Conservation (phyloP, 2,888 invertebrate genomes). For the Drosophila limbata region DNA sequence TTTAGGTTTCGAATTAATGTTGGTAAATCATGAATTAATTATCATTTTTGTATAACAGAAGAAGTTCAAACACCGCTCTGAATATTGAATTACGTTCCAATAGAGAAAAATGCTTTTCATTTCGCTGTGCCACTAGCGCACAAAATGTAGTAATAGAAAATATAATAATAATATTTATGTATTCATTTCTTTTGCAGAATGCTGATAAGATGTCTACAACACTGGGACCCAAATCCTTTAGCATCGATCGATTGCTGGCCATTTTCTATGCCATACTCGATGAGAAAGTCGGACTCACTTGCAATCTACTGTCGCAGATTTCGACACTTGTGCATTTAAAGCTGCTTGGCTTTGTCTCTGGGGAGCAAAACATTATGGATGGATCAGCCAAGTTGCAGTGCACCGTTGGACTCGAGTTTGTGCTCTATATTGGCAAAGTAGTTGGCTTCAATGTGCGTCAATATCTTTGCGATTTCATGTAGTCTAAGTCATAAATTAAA, state of each 20-base stretch:
- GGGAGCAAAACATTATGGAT: slow-evolving; percentile 89
- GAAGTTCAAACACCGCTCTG: no score
- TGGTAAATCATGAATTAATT: not conserved
- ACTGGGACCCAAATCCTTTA: slow-evolving; percentile 93
- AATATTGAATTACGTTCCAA: no score
- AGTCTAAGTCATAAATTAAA: slow-evolving; percentile 2
- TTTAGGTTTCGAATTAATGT: no score
- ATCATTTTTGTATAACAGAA: not conserved
- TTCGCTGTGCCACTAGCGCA: no score
- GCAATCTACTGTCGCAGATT: slow-evolving; percentile 94
- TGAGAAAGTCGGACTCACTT: slow-evolving; percentile 93
- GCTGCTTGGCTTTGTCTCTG: slow-evolving; percentile 89
- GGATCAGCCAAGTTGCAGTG: slow-evolving; percentile 95
- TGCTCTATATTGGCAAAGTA: slow-evolving; percentile 91
- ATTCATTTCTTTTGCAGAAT: slow-evolving; percentile 70
- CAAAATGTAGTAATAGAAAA: no score
- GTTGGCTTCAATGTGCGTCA: slow-evolving; percentile 91
- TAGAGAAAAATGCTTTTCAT: no score
- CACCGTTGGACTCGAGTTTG: slow-evolving; percentile 92
- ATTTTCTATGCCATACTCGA: slow-evolving; percentile 96
- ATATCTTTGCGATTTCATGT: slow-evolving; percentile 91
- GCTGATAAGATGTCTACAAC: slow-evolving; percentile 88
- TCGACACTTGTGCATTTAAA: slow-evolving; percentile 94
- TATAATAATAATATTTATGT: not conserved
- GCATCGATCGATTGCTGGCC: slow-evolving; percentile 92